phyloP scores from a whole-genome alignment of 30 jellyfish, hydroid and myxozoan genomes.

The Sanderia malayensis region DNA sequence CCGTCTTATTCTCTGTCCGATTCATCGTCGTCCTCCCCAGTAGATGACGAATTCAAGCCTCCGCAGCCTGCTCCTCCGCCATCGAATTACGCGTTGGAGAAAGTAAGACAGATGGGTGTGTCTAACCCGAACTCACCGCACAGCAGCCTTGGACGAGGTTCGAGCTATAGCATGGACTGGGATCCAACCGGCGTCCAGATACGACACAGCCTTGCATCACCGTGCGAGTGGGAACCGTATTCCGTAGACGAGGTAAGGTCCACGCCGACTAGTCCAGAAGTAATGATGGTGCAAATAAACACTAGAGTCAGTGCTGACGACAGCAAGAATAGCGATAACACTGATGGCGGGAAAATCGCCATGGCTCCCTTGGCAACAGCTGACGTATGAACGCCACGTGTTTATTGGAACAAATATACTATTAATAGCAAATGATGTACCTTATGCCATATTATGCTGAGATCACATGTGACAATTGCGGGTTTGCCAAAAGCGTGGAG shows the following conservation, averaged over 20 bases:
- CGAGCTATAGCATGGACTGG: conserved; percentile 84
- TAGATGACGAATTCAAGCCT: conserved; percentile 51
- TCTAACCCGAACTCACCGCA: conserved; percentile 57
- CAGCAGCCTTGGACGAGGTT: conserved; percentile 54
- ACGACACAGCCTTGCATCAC: conserved; percentile 60
- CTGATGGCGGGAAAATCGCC: conserved; percentile 15
- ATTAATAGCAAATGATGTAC: no score
- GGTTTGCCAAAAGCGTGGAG: no score
- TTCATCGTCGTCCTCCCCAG: conserved; percentile 75
- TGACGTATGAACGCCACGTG: no score
- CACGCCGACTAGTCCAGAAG: conserved; percentile 52
- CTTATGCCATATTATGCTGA: no score
- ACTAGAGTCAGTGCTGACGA: not conserved
- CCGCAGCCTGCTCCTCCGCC: conserved; percentile 73
- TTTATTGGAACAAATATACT: no score
- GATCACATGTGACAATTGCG: no score
- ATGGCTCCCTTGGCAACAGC: conserved; percentile 53
- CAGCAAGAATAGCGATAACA: not conserved
- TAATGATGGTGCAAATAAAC: conserved; percentile 8
- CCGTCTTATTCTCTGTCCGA: conserved; percentile 68
- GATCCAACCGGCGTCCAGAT: conserved; percentile 80
- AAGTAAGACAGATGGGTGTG: conserved; percentile 49
- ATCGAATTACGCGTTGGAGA: conserved; percentile 50
- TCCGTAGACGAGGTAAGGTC: conserved; percentile 71
- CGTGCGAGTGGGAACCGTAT: conserved; percentile 85